Conservation (phyloP, 2,888 invertebrate species). For the Bellardia bayeri region DNA sequence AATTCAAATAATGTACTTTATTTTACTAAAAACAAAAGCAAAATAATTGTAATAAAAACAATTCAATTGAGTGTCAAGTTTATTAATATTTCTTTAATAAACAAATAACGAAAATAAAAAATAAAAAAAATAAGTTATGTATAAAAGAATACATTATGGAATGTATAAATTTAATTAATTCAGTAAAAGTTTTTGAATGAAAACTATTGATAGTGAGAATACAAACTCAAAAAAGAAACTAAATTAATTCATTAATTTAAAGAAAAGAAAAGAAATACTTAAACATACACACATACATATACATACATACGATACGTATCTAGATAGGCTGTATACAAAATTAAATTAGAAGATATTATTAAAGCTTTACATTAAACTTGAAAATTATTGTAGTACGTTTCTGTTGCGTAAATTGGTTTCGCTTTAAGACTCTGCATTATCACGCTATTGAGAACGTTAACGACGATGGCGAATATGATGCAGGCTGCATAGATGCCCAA, state of each 20-base stretch:
- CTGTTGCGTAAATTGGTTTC: conserved; percentile 81
- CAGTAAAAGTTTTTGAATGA: conserved; percentile 29
- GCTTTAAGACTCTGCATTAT: conserved; percentile 79
- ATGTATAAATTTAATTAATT: conserved; percentile 44
- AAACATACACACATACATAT: conserved; percentile 21
- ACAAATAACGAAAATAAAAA: conserved; percentile 48
- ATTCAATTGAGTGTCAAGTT: conserved; percentile 48
- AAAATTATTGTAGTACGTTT: conserved; percentile 81
- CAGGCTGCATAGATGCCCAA: conserved; percentile 96
- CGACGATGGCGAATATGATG: conserved; percentile 95
- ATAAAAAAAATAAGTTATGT: too few species aligned
- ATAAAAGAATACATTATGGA: conserved; percentile 8
- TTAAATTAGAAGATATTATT: conserved; percentile 76
- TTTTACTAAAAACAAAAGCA: background rate
- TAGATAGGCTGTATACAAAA: conserved; percentile 8
- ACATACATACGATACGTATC: too few species aligned
- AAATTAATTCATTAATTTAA: conserved; percentile 51
- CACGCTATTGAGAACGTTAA: conserved; percentile 93
- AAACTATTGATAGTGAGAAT: conserved; percentile 8
- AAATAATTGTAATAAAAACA: background rate
- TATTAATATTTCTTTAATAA: conserved; percentile 56
- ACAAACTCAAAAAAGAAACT: conserved; percentile 13
- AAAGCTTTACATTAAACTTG: conserved; percentile 76
- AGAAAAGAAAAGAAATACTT: conserved; percentile 53
- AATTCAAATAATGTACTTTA: conserved; percentile 8